Evolutionary conservation across 2,797 vertebrate species (phyloP).

Genomic region (Kryptolebias ocellatus): DNA sequence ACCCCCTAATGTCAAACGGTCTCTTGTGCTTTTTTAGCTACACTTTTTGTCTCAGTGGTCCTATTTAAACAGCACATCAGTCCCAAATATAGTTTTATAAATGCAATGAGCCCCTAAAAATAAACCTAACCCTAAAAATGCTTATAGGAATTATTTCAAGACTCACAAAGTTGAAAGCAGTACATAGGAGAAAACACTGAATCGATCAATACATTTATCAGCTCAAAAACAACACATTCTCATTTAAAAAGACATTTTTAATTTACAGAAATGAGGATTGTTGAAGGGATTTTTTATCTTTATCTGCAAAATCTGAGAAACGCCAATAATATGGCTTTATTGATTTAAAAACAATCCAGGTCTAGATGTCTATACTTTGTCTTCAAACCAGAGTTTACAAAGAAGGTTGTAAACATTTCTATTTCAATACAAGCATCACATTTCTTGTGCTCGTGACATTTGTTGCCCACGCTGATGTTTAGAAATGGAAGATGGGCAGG

Average conservation of each 20-base stretch:
- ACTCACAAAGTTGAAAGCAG: not conserved
- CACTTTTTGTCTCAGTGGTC: slow-evolving; percentile 18
- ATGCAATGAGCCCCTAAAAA: no score
- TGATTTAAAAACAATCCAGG: no score
- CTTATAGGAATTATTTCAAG: not conserved
- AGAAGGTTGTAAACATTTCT: not conserved
- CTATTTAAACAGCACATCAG: slow-evolving; percentile 15
- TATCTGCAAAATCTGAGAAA: not conserved
- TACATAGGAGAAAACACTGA: not conserved
- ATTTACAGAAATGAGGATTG: no score
- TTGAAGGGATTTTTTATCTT: not conserved
- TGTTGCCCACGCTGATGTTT: not conserved
- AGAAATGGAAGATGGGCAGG: not conserved
- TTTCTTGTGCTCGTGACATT: not conserved
- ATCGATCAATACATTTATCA: no score
- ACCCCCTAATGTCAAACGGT: slow-evolving; percentile 14
- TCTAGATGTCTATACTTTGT: not conserved
- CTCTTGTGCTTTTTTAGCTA: slow-evolving; percentile 7
- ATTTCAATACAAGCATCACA: not conserved
- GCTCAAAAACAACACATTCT: no score
- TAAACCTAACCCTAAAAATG: slow-evolving; percentile 8
- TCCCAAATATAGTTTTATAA: not conserved
- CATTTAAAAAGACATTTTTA: no score
- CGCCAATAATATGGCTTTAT: not conserved
- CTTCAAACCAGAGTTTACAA: not conserved